A percentile compares a stretch with the other conserved stretches of the same genome.
Evolutionary conservation across 2,113 vertebrate genomes (phyloP).

Genomic region (Laticauda laticaudata): DNA sequence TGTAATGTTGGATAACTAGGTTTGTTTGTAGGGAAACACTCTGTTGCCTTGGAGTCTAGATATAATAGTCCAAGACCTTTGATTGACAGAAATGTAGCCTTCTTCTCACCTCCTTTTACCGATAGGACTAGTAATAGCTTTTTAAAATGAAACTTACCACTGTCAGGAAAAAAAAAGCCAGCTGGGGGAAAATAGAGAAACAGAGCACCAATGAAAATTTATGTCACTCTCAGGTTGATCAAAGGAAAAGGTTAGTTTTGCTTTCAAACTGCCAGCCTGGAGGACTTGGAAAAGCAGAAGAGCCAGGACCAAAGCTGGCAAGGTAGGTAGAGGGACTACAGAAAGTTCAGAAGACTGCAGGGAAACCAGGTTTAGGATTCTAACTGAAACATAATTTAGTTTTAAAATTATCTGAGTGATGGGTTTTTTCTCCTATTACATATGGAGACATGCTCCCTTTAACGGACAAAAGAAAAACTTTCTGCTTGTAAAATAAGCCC

Average conservation of each 20-base stretch:
- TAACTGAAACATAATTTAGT: background rate
- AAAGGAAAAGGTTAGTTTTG: background rate
- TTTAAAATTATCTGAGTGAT: background rate
- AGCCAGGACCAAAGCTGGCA: background rate
- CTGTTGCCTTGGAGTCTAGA: conserved; percentile 14
- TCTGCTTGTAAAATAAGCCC: background rate
- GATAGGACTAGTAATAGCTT: background rate
- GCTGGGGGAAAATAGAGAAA: background rate
- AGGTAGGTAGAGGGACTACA: background rate
- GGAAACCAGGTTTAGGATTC: background rate
- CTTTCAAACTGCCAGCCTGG: fast-evolving
- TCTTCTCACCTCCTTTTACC: background rate
- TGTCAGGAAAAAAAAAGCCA: background rate
- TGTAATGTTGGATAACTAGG: background rate
- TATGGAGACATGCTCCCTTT: background rate
- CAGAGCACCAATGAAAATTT: background rate
- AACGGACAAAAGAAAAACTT: background rate
- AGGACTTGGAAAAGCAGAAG: background rate
- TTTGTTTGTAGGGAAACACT: background rate
- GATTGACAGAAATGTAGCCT: background rate
- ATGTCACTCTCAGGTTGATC: fast-evolving
- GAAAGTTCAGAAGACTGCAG: background rate
- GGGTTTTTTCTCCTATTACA: background rate
- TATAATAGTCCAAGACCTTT: background rate
- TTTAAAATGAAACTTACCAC: background rate